Base-by-base conservation (phyloP, 2,888 invertebrate species). In the Habroteleia sp. region DNA sequence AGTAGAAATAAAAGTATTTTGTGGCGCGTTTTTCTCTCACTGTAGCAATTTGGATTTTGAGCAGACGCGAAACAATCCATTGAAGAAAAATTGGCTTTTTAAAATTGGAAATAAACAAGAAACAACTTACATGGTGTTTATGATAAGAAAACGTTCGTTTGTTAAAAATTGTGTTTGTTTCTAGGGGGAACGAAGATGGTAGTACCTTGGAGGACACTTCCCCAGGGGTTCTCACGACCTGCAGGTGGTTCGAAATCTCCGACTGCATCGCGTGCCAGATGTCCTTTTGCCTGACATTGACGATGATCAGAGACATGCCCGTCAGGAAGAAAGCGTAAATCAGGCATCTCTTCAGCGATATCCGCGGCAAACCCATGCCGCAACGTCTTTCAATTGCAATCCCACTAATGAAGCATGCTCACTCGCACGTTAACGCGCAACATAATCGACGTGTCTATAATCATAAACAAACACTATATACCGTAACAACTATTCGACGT, bases 331-430 rank as follows among this genome's bases (percentile, higher is more conserved):
- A 86, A 71, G 90, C 89, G 82, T 91, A 90, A 81, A 91, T 89
- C 86, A 91, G 91, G 83, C 91, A 91, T 85, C 91, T 90, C 80
- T 91, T 91, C 74, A 91, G 84, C 69, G 91, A 91, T 80, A 91
- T 88, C 85, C 91, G 91, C 79, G 90, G 90, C 84, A 91, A 89
- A 87, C 90, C 89, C 91, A 91, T 91, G 80, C 85, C 85, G 83
- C 63, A 48, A 50, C 41, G 69, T 42, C 62, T 66, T 74, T 25
- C 46, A 8, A 44, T 66, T 35, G 48, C 33, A 37, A 35, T 46
- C 44, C 48, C 29, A 62, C 60, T 66, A 72, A 66, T 62, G 58
- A 50, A 62, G 27, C 50, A 52, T 58, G 33, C 65, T 65, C 54
- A 52, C 14, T 23, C n/a, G 48, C 20, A 54, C 46, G 62, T 33